A percentile compares a stretch with the other conserved stretches of the same genome.
Evolutionary conservation across 2,113 vertebrate genomes (phyloP).

Genomic region (Tonatia bakeri): DNA sequence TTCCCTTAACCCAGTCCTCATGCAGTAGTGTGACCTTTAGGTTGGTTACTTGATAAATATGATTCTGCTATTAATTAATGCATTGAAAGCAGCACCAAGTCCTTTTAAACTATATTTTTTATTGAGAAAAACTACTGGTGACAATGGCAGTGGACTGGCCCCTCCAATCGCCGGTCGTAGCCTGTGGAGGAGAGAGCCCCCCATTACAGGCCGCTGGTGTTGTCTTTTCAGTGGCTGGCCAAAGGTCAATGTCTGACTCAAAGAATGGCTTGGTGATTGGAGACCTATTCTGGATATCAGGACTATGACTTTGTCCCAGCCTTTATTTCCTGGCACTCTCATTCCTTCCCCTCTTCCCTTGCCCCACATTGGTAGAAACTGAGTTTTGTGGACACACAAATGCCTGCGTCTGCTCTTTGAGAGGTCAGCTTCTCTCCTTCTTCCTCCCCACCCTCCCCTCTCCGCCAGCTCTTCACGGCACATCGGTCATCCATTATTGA

Average conservation of each 20-base stretch:
- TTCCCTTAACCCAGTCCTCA: background rate
- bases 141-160: background rate
- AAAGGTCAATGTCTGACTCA: background rate
- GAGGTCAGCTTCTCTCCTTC: background rate
- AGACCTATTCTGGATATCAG: background rate
- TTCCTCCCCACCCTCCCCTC: background rate
- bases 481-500: slow-evolving; percentile 69
- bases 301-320: background rate
- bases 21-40: background rate
- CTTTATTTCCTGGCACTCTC: background rate
- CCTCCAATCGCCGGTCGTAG: background rate
- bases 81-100: background rate
- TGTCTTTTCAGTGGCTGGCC: too few species aligned
- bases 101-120: background rate
- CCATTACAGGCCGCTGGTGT: rapidly evolving
- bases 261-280: background rate
- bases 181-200: background rate
- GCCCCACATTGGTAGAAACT: background rate
- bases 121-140: background rate
- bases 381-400: background rate
- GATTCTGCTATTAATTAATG: slow-evolving; percentile 61
- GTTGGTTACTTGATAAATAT: slow-evolving; percentile 29
- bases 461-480: background rate
- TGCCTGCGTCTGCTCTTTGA: background rate
- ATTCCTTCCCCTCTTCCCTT: background rate